These are phyloP conservation scores for Hirtodrosophila cameraria DNA, from an alignment of 2,888 invertebrate species.

Conservation along the genomic window DNA sequence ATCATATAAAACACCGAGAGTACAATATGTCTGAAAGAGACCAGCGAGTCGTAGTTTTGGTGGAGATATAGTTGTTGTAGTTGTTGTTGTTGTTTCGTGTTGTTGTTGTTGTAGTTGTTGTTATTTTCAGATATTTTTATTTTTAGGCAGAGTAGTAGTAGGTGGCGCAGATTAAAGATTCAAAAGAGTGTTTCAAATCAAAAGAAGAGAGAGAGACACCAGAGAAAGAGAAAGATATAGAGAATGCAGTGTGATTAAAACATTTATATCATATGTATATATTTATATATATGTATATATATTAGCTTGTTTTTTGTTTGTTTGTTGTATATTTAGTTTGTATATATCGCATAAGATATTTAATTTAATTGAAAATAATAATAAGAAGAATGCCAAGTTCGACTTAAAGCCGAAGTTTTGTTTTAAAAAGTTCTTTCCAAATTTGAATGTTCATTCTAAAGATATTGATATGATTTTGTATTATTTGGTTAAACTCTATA, in stretches of 20 bases:
- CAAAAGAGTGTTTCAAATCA: constrained; percentile 70
- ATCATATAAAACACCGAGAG: constrained; percentile 72
- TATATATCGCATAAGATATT: constrained; percentile 37
- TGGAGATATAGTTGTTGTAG: constrained; percentile 55
- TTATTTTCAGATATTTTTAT: constrained; percentile 50
- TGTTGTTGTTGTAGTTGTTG: constrained; percentile 53
- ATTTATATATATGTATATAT: constrained; percentile 13
- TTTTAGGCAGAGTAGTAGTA: constrained; percentile 66
- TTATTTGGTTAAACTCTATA: constrained; percentile 45
- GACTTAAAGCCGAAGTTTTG: constrained; percentile 42
- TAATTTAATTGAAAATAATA: constrained; percentile 21
- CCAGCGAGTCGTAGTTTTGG: constrained; percentile 67
- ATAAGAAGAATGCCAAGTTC: constrained; percentile 29
- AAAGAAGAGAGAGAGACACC: constrained; percentile 67
- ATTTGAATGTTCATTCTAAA: neutral
- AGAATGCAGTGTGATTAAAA: constrained; percentile 77
- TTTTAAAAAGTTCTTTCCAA: constrained; percentile 45
- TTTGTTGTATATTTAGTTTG: constrained; percentile 1
- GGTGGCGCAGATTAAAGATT: constrained; percentile 75
- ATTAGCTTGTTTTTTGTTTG: no score
- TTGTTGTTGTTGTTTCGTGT: constrained; percentile 54
- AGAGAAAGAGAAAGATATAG: constrained; percentile 71
- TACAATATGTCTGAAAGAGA: constrained; percentile 69
- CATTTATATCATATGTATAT: constrained; percentile 63
- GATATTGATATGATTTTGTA: constrained; percentile 21